Evolutionary conservation across 2,888 invertebrate genomes (phyloP).

Genomic region (Scelioninae gen. 2): DNA sequence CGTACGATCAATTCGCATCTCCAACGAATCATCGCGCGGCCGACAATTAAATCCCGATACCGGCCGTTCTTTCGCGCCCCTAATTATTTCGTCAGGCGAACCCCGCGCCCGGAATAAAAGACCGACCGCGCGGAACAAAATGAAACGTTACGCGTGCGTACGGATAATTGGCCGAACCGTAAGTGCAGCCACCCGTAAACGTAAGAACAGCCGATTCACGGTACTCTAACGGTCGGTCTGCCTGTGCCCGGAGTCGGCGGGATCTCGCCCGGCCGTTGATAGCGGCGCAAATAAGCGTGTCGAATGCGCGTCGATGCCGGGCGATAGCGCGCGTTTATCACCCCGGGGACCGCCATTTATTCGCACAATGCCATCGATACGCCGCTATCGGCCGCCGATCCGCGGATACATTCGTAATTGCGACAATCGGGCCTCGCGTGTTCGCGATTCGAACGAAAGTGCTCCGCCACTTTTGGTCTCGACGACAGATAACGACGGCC

Average conservation of each 20-base stretch:
- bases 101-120: conserved; percentile 21
- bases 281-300: conserved; percentile 49
- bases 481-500: conserved; percentile 15
- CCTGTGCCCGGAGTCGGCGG: too few relatives aligned
- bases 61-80: conserved; percentile 18
- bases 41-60: conserved; percentile 38
- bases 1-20: too few relatives aligned
- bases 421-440: conserved; percentile 29
- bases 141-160: conserved; percentile 54
- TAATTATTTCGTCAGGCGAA: conserved; percentile 41
- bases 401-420: conserved; percentile 39
- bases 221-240: conserved; percentile 50
- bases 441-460: conserved; percentile 13
- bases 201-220: conserved; percentile 40
- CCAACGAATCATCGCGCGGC: conserved; percentile 27
- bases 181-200: conserved; percentile 60
- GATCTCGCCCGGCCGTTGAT: conserved; percentile 30
- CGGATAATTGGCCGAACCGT: conserved; percentile 58
- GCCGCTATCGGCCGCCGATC: conserved; percentile 33
- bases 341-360: conserved; percentile 18
- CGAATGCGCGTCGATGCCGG: conserved; percentile 34
- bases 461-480: conserved; percentile 25
- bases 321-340: conserved; percentile 36
- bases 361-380: conserved; percentile 31
- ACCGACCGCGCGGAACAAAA: conserved; percentile 22